phyloP scores from a whole-genome alignment of 2,113 vertebrate species.

The Microcebus murinus region DNA sequence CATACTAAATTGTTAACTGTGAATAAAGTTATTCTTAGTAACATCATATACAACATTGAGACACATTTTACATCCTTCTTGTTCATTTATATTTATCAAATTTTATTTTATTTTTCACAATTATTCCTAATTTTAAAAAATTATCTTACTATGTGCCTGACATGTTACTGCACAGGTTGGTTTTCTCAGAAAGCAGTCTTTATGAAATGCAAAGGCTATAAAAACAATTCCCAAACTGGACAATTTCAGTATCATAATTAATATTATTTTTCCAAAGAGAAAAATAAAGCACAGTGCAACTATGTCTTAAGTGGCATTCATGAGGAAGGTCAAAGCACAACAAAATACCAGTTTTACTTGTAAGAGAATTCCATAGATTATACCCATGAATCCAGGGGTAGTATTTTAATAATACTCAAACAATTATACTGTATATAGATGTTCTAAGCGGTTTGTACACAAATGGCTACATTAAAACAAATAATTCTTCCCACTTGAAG shows the following conservation, averaged over 20 bases:
- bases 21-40: neutral
- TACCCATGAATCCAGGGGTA: neutral
- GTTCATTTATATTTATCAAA: conserved; percentile 1
- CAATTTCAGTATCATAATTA: neutral
- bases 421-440: neutral
- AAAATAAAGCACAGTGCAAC: neutral
- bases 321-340: neutral
- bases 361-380: neutral
- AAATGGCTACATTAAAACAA: neutral
- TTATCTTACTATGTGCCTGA: neutral
- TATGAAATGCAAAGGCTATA: neutral
- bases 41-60: neutral
- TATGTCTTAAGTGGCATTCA: neutral
- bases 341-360: neutral
- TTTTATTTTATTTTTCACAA: neutral
- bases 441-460: neutral
- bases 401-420: neutral
- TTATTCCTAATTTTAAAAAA: neutral
- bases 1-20: neutral
- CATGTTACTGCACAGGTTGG: neutral
- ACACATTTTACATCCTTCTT: neutral
- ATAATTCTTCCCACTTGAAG: neutral
- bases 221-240: neutral
- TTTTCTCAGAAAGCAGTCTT: neutral
- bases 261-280: neutral